These are phyloP conservation scores for Embidobia sp. DNA, from an alignment of 2,888 invertebrate species.

Conservation along the genomic window DNA sequence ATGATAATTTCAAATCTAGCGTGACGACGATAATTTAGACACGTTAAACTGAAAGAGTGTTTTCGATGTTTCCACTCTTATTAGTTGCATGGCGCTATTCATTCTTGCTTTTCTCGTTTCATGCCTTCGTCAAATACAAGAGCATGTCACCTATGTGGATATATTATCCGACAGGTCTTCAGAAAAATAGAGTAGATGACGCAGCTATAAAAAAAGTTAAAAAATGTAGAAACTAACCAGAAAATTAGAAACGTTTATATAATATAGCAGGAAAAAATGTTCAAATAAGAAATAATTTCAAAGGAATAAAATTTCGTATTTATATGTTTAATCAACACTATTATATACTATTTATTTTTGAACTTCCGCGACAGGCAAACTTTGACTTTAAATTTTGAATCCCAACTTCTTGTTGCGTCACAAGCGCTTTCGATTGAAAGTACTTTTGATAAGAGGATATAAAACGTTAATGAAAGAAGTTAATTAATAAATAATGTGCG, in stretches of 20 bases:
- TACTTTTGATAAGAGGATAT: too few species aligned
- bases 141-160: conserved; percentile 31
- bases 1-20: conserved; percentile 19
- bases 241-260: not conserved
- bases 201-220: conserved; percentile 9
- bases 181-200: conserved; percentile 25
- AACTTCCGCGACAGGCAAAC: too few species aligned
- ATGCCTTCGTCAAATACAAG: conserved; percentile 31
- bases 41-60: conserved; percentile 30
- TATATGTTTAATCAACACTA: too few species aligned
- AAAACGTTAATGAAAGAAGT: too few species aligned
- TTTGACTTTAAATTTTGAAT: too few species aligned
- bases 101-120: conserved; percentile 30
- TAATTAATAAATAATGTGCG: too few species aligned
- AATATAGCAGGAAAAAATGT: too few species aligned
- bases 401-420: too few species aligned
- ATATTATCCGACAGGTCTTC: conserved; percentile 37
- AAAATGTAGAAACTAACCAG: conserved; percentile 5
- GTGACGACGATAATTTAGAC: conserved; percentile 33
- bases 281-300: too few species aligned
- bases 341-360: too few species aligned
- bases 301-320: too few species aligned
- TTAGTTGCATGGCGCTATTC: conserved; percentile 16
- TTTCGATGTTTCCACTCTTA: conserved; percentile 39
- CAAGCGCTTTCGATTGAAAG: too few species aligned